A percentile compares a stretch with the other conserved stretches of the same genome.
phyloP scores from a whole-genome alignment of 2,113 vertebrate genomes.

The Lasiurus borealis region DNA sequence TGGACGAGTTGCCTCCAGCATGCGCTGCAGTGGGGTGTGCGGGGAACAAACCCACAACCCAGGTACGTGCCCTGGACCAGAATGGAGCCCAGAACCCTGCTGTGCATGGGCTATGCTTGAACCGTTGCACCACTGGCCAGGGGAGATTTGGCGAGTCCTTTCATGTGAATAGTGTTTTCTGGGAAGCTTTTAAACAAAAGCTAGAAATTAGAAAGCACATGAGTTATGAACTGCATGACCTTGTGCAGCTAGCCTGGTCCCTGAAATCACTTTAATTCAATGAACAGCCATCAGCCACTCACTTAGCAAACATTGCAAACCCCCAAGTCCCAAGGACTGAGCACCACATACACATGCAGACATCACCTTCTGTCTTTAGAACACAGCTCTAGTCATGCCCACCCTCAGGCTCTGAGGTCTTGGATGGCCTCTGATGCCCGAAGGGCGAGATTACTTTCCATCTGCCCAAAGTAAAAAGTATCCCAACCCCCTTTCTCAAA shows the following conservation, averaged over 20 bases:
- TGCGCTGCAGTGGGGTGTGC: too few species aligned
- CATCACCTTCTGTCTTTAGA: not conserved
- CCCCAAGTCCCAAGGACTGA: not conserved
- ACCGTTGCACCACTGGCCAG: too few species aligned
- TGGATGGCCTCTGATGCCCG: not conserved
- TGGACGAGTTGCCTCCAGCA: too few species aligned
- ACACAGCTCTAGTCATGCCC: not conserved
- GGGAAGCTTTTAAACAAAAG: not conserved
- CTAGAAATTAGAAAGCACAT: not conserved
- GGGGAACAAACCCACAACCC: too few species aligned
- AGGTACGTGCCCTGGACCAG: too few species aligned
- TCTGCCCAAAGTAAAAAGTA: not conserved
- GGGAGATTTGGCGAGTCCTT: not conserved
- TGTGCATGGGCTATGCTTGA: too few species aligned
- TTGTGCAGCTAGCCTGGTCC: too few species aligned
- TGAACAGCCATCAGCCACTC: not conserved
- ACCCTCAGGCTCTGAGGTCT: not conserved
- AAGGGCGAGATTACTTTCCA: not conserved
- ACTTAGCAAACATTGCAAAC: not conserved
- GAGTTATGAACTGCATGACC: rapidly evolving
- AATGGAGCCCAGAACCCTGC: too few species aligned
- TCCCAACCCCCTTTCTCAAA: not conserved
- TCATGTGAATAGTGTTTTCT: constrained; percentile 16
- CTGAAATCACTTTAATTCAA: rapidly evolving
- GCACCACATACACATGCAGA: not conserved